Base-by-base conservation (phyloP, 2,113 vertebrate genomes). In the Myotis lucifugus region DNA sequence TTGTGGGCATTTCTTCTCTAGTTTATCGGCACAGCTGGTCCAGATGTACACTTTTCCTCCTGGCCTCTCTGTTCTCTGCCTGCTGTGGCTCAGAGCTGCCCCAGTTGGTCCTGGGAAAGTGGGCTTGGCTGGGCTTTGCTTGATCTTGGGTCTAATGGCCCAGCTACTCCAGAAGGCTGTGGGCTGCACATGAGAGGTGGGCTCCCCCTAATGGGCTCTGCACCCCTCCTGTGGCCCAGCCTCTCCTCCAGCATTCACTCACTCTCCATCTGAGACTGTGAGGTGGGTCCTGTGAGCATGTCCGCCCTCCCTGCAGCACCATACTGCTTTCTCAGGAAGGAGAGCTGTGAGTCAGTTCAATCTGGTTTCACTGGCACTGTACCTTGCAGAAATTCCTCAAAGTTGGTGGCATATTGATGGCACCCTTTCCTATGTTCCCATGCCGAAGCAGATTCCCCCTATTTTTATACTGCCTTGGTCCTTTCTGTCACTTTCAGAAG, bases 351-450 rank as follows among this genome's bases (percentile, higher is more conserved):
- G 91, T 97, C 97, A 97, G 93, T 96, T 91, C 97, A 97, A 76
- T 95, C 97, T 96, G 96, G 73, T 23, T 21, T 79, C 82, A 6
- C 70, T 97, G 97, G 97, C 96, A 89, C 84, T 2, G 42, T n/a
- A 69, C 73, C 94, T 64, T 59, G 73, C 88, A 95, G 94, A 97
- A 95, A 96, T 97, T 97, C 97, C 97, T 97, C 97, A 97, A 97
- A 97, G 96, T 93, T 94, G 94, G 85, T 94, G 90, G 78, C 95
- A 94, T 88, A n/a, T 88, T 88, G 94, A 90, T 93, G 97, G 93
- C 88, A 86, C 56, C 64, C 48, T 69, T 88, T 85, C 88, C 78
- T 92, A 81, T 82, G 82, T 96, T 92, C 91, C 85, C 82, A 12
- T 50, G 79, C 94, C n/a, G 73, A 90, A 85, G 93, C 96, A 96